phyloP scores from a whole-genome alignment of 2,113 vertebrate species.

The Xenopus tropicalis region UCB_Xtro_10.0 CM004446.2:94418001-94418500 shows the following conservation, averaged over 20 bases:
- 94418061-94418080: conserved; percentile 29
- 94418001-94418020: conserved; percentile 34
- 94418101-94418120: conserved; percentile 39
- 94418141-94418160: conserved; percentile 27
- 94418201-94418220: conserved; percentile 10
- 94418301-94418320: background rate
- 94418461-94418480: too few relatives aligned
- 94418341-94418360: background rate
- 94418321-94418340: background rate
- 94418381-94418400: too few relatives aligned
- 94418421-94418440: too few relatives aligned
- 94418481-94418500: too few relatives aligned
- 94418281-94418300: conserved; percentile 23
- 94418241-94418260: conserved; percentile 27
- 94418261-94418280: conserved; percentile 18
- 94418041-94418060: conserved; percentile 33
- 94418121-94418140: conserved; percentile 29
- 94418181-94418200: conserved; percentile 20
- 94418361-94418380: too few relatives aligned
- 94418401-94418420: too few relatives aligned
- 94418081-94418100: conserved; percentile 41
- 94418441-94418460: too few relatives aligned
- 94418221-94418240: conserved; percentile 9
- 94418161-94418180: conserved; percentile 23
- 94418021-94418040: conserved; percentile 36